Evolutionary conservation across 2,888 invertebrate species (phyloP).

Genomic region (Sarcophaga caerulescens): DNA sequence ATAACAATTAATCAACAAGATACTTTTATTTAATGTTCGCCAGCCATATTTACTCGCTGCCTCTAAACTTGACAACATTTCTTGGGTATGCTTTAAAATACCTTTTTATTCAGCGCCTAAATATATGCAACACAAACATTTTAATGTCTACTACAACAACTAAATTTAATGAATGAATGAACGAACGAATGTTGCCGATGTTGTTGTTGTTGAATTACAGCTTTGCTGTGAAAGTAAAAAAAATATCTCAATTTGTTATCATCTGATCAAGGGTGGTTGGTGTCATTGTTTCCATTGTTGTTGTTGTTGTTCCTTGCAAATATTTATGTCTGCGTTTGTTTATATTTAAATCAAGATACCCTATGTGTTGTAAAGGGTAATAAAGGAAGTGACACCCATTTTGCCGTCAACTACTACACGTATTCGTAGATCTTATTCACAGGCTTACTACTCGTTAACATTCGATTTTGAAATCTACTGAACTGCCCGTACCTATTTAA

Average conservation of each 20-base stretch:
- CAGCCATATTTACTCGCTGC: background rate
- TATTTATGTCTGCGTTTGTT: conserved; percentile 58
- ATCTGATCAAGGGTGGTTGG: conserved; percentile 33
- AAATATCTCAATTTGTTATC: conserved; percentile 60
- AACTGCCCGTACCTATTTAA: no score
- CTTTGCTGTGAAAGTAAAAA: conserved; percentile 19
- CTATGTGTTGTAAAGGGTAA: no score
- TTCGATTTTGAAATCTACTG: no score
- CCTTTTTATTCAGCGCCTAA: conserved; percentile 65
- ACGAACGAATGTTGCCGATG: conserved; percentile 58
- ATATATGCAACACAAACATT: conserved; percentile 41
- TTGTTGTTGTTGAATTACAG: conserved; percentile 32
- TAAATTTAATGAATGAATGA: conserved; percentile 59
- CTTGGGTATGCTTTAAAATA: conserved; percentile 57
- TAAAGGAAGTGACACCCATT: no score
- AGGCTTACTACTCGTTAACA: no score
- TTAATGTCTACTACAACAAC: conserved; percentile 8
- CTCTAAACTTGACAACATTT: background rate
- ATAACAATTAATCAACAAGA: conserved; percentile 80
- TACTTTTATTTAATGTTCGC: conserved; percentile 71
- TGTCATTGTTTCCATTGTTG: conserved; percentile 40
- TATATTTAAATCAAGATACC: background rate
- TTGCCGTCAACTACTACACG: no score
- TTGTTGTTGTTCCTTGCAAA: conserved; percentile 23
- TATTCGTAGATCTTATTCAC: no score